These are phyloP conservation scores for Enteromius treurensis DNA, from an alignment of 2,797 vertebrate species.

Conservation along the genomic window DNA sequence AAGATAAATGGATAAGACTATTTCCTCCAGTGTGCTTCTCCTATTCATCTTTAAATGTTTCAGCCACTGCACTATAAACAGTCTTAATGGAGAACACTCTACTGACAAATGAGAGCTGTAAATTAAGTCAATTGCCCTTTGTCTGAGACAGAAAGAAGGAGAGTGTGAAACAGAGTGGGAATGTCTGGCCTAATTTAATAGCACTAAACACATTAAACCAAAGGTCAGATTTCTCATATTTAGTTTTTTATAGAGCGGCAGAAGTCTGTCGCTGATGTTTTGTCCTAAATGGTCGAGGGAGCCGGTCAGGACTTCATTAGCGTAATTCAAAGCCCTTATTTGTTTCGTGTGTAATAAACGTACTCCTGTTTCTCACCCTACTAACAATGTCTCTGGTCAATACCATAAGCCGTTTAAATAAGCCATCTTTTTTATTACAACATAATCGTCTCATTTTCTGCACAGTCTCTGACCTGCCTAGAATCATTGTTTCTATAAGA, in stretches of 20 bases:
- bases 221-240: conserved; percentile 51
- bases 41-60: conserved; percentile 44
- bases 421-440: conserved; percentile 13
- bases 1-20: conserved; percentile 39
- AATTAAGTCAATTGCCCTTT: conserved; percentile 55
- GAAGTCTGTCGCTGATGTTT: conserved; percentile 41
- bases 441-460: conserved; percentile 28
- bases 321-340: conserved; percentile 32
- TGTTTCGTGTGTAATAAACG: conserved; percentile 24
- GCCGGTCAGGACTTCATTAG: conserved; percentile 43
- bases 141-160: conserved; percentile 36
- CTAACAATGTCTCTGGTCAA: conserved; percentile 28
- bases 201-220: conserved; percentile 42
- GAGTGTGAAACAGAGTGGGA: conserved; percentile 15
- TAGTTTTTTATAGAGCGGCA: conserved; percentile 39
- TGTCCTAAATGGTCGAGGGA: conserved; percentile 7
- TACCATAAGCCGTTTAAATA: conserved; percentile 24
- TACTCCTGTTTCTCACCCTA: conserved; percentile 4
- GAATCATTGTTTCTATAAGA: conserved; percentile 28
- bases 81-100: conserved; percentile 54
- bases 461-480: conserved; percentile 1
- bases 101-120: conserved; percentile 49
- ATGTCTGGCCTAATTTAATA: conserved; percentile 47
- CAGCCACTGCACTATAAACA: conserved; percentile 35
- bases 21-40: conserved; percentile 30